Evolutionary conservation across 2,113 vertebrate genomes (phyloP), one percentile per base, ranked within the genome.

Genomic region (Manacus vitellinus): DNA sequence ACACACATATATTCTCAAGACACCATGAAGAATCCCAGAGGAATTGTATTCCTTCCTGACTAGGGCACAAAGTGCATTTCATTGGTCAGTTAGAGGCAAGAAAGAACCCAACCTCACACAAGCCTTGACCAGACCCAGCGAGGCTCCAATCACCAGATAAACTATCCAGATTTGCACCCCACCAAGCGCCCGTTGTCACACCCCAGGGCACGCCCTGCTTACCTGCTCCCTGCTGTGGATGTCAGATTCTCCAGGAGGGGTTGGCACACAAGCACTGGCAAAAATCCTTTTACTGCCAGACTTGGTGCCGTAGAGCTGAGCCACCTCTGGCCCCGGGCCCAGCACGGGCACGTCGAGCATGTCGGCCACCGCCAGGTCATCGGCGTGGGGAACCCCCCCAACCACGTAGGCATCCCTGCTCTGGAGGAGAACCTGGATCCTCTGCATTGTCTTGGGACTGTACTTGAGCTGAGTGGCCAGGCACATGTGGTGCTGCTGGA

Each of bases 361-460:
- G 56, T 99, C 99, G 1, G 99, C 99, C 96, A 99, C 99, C 0
- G 98, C 98, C 96, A 99, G 87, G 74, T 99, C 99, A 77, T 99
- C 99, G 65, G 96, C 37, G 90, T 99, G 98, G 52, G 98, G 97
- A 79, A 99, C 39, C 5, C 98, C 98, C 9, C 98, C 96, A 4
- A 99, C 97, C 17, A 99, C 95, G 88, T 99, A 99, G 92, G 98
- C 98, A 65, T 97, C 97, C 65, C 97, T 98, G 39, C 98, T 97
- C 93, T 91, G 98, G 72, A 99, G 98, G 83, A 99, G 98, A 15
- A 82, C 95, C 84, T 86, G 98, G 52, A 99, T 98, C 93, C 98
- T 98, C 89, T 96, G 95, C 61, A 99, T 94, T 2, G 98, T 98
- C 94, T 95, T 97, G 82, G 99, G 99, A 96, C 99, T 99, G 98